These are phyloP conservation scores for Oeneis ivallda DNA, from an alignment of 2,888 invertebrate genomes.

Conservation along the genomic window DNA sequence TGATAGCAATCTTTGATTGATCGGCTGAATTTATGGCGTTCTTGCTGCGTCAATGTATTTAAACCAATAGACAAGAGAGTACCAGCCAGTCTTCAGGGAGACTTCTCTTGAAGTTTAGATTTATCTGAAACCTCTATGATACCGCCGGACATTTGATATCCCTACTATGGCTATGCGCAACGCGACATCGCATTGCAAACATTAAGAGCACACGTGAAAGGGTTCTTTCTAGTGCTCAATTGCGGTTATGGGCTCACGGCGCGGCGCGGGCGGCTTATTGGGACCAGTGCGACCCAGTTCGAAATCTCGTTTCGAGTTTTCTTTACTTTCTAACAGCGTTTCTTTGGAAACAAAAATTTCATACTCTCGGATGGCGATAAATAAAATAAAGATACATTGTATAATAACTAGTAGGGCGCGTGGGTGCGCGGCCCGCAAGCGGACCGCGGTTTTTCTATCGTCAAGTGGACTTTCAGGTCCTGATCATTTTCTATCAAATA, in stretches of 20 bases:
- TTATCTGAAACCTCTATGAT: background rate
- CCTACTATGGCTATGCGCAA: slow-evolving; percentile 4
- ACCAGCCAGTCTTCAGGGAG: too few species aligned
- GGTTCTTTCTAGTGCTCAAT: slow-evolving; percentile 32
- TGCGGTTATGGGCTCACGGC: slow-evolving; percentile 32
- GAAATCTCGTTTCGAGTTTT: slow-evolving; percentile 43
- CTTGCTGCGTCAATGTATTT: too few species aligned
- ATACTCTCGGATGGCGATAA: too few species aligned
- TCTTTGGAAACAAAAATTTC: slow-evolving; percentile 40
- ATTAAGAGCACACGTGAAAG: slow-evolving; percentile 32
- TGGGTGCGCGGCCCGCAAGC: too few species aligned
- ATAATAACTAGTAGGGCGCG: too few species aligned
- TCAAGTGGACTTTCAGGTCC: too few species aligned
- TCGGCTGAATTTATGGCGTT: too few species aligned
- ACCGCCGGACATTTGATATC: slow-evolving; percentile 3
- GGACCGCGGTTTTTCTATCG: too few species aligned
- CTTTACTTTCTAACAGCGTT: slow-evolving; percentile 45
- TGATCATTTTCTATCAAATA: too few species aligned
- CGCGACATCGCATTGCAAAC: slow-evolving; percentile 16
- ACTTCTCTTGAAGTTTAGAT: background rate
- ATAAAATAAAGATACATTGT: too few species aligned
- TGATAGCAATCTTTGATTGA: too few species aligned
- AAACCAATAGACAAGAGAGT: too few species aligned
- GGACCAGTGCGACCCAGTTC: slow-evolving; percentile 43
- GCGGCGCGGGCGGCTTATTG: slow-evolving; percentile 35